Evolutionary conservation across 2,113 vertebrate species (phyloP), one percentile per base, ranked within the genome.

Genomic region (Centropus unirufus): DNA sequence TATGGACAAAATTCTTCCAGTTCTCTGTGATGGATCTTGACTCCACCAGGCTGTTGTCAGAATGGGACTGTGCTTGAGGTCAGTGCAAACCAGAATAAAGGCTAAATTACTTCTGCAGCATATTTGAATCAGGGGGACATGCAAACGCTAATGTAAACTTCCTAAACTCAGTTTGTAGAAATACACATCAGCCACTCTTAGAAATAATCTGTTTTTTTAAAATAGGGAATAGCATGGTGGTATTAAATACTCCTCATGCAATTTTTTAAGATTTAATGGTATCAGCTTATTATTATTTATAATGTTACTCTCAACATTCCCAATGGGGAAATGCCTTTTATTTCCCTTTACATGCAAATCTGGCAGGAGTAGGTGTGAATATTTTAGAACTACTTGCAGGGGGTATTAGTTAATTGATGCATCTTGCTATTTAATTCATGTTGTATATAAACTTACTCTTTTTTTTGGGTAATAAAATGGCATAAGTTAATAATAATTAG

Each of bases 341-440:
- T 68, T n/a, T 30, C 12, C 2, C 6, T 86, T 74, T 44, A 30
- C 57, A 68, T 84, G 69, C 83, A 92, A 57, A 61, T 34, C 9
- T 81, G 90, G 12, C 29, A 63, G 73, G 34, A 92, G 69, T 39
- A 89, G 32, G 57, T 63, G 11, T 72, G 27, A 93, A 9, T 89
- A 73, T 81, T 93, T 93, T 72, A 68, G 40, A 90, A 51, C 47
- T 83, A 36, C 26, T 96, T 83, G 22, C n/a, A 47, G 76, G 64
- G 34, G 21, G 61, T 87, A 52, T 44, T 75, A 55, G 75, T 83
- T 84, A 75, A 39, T 78, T 52, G 47, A 12, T 62, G 6, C 66
- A 49, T 44, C 77, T 84, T 49, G 67, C 23, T 40, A 47, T 89
- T 78, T 93, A 55, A 83, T 78, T 89, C 51, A 64, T 42, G 13